phyloP scores from a whole-genome alignment of 2,888 invertebrate species.

The Morpho achilles region DNA sequence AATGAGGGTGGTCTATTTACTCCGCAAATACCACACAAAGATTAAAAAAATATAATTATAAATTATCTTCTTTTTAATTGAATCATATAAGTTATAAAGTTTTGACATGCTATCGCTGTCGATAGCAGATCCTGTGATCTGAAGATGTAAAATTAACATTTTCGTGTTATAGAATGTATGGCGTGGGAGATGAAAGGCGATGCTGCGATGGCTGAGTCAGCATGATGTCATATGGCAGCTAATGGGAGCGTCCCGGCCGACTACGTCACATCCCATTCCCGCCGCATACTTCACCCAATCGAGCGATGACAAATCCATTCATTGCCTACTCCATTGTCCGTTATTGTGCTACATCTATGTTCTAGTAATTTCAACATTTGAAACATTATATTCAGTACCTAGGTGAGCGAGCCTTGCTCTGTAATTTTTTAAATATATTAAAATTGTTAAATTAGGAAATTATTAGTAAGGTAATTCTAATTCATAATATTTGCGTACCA shows the following conservation, averaged over 20 bases:
- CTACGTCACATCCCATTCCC: constrained; percentile 62
- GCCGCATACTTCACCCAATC: constrained; percentile 69
- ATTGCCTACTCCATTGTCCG: constrained; percentile 49
- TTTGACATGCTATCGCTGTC: background rate
- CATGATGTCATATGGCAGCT: constrained; percentile 63
- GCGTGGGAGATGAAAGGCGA: constrained; percentile 41
- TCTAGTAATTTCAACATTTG: constrained; percentile 4
- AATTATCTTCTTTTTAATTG: too few relatives aligned
- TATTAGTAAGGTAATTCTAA: too few relatives aligned
- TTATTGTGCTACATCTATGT: constrained; percentile 42
- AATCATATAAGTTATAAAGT: too few relatives aligned
- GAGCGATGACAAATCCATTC: constrained; percentile 75
- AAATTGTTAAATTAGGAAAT: too few relatives aligned
- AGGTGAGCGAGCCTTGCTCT: too few relatives aligned
- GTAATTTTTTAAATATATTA: too few relatives aligned
- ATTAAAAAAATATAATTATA: too few relatives aligned
- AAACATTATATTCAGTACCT: background rate
- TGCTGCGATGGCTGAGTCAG: constrained; percentile 55
- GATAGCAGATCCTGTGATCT: background rate
- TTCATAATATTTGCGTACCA: too few relatives aligned
- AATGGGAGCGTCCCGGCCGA: constrained; percentile 65
- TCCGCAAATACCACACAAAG: too few relatives aligned
- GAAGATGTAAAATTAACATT: background rate
- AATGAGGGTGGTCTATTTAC: too few relatives aligned
- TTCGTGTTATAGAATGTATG: constrained; percentile 24